Base-by-base conservation (phyloP, 2,888 invertebrate species). In the Hypomecis atomaria region DNA sequence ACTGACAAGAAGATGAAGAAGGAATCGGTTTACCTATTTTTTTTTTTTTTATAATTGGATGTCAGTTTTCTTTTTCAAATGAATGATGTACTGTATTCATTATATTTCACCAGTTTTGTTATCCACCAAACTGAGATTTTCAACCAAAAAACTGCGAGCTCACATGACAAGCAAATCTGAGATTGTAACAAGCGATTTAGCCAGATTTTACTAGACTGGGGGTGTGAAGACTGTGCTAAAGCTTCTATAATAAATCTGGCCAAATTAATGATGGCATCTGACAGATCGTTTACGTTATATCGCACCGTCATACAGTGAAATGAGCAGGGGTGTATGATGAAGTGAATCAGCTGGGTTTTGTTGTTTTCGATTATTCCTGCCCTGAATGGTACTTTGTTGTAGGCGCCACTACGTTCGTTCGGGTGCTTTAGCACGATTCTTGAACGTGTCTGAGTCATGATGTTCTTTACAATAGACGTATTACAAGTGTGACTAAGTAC, bases 261-360 rank as follows among this genome's bases (percentile, higher is more conserved):
- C 80, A 86, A 88, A 92, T 92, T 90, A 92, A 90, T 90, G 88
- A 75, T 83, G 78, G 79, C 72, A 77, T 66, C 88, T 83, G 90
- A 89, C 91, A 86, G 89, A 90, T 87, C 91, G 89, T 88, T 92
- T 89, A 89, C 81, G 79, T 72, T 74, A 83, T 88, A 85, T 82
- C 76, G 87, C 90, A 72, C 75, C 82, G 88, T 92, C 92, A 92
- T 82, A 87, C 78, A 78, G 72, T 74, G 80, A 83, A 90, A 90
- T 87, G 85, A 87, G 81, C 71, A 72, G 63, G 72, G 71, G 69
- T 62, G 64, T 79, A 76, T 78, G 78, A 76, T 80, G 73, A 73
- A 78, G 75, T 75, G 72, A 65, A 72, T 73, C 73, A 68, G 70
- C 49, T 65, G 70, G 69, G 72, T 68, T 72, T 71, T 72, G 76